These are phyloP conservation scores for Psittacara wagleri DNA, from an alignment of 2,113 vertebrate genomes.

Conservation along the genomic window DNA sequence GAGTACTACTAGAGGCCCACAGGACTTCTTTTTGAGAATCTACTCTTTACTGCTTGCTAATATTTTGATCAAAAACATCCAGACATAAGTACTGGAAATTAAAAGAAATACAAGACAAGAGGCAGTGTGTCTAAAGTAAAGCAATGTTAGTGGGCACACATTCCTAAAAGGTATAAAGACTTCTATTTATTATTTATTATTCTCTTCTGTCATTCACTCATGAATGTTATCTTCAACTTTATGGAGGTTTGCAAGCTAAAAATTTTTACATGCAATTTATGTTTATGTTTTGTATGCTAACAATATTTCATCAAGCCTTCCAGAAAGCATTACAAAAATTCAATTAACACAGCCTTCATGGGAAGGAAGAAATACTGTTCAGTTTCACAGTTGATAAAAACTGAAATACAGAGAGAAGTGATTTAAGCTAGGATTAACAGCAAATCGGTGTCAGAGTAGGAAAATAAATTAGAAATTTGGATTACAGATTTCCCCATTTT, in stretches of 20 bases:
- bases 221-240: neutral
- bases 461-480: neutral
- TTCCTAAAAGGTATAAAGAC: neutral
- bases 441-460: neutral
- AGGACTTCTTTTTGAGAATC: neutral
- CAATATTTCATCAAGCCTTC: slow-evolving; percentile 42
- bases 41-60: neutral
- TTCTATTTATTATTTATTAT: neutral
- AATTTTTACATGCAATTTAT: neutral
- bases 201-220: neutral
- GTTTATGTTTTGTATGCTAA: neutral
- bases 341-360: neutral
- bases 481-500: neutral
- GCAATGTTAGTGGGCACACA: neutral
- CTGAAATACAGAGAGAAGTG: neutral
- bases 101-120: neutral
- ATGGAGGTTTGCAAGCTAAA: neutral
- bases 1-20: neutral
- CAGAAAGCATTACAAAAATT: slow-evolving; percentile 39
- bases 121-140: neutral
- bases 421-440: neutral
- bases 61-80: neutral
- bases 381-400: slow-evolving; percentile 6
- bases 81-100: neutral
- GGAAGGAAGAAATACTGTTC: neutral